These are phyloP conservation scores for Oncorhynchus keta DNA, from an alignment of 2,113 vertebrate genomes.

Conservation along the genomic window DNA sequence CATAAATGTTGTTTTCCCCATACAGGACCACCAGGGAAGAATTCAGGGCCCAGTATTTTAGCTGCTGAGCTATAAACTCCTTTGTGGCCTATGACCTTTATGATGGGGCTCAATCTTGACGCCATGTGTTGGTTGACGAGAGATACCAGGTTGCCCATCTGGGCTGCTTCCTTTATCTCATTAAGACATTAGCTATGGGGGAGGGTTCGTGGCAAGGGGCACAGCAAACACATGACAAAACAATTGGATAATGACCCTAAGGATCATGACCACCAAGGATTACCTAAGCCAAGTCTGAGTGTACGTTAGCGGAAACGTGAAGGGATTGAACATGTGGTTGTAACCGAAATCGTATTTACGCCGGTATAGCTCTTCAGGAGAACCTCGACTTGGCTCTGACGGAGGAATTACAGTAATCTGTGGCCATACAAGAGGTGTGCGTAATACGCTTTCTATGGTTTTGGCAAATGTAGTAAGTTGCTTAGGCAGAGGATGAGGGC, in stretches of 20 bases:
- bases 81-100: background rate
- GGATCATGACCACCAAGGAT: too few species aligned
- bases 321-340: too few species aligned
- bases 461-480: background rate
- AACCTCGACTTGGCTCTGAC: background rate
- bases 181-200: conserved; percentile 40
- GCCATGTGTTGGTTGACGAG: background rate
- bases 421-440: background rate
- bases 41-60: too few species aligned
- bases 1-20: too few species aligned
- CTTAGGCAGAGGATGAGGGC: conserved; percentile 10
- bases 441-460: background rate
- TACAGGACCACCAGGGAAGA: too few species aligned
- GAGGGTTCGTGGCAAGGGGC: conserved; percentile 17
- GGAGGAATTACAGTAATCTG: conserved; percentile 12
- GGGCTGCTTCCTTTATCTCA: conserved; percentile 17
- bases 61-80: background rate
- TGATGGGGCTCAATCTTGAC: background rate
- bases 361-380: too few species aligned
- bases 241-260: too few species aligned
- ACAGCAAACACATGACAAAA: conserved; percentile 1
- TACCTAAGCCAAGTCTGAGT: too few species aligned
- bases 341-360: too few species aligned
- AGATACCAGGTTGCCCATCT: too few species aligned
- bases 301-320: too few species aligned